Evolutionary conservation across 2,888 invertebrate genomes (phyloP), one percentile per base, ranked within the genome.

Genomic region (Bugula neritina): DNA sequence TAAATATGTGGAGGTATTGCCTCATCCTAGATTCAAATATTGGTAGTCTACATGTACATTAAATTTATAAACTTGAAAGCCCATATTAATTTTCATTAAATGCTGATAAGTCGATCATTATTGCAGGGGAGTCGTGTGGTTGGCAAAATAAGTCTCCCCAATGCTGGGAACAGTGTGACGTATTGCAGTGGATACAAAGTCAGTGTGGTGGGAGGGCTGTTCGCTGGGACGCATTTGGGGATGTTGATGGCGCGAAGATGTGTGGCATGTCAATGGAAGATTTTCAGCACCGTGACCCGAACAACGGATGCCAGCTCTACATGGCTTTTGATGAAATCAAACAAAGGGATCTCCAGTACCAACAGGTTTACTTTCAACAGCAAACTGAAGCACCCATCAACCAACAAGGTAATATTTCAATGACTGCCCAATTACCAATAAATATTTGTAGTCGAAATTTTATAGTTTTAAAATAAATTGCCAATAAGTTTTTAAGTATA

Each of bases 241-340:
- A 75, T 1, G 73, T 80, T 5, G 73, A 76, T 0, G 79, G 80
- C 5, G 72, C 75, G 13, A 74, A 77, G 43, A 73, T 80, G 17
- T 78, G 78, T 71, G 73, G 74, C 69, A 78, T 80, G 78, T 72
- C 72, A 1, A 72, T 73, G 52, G 76, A 76, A 13, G 78, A 78
- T 5, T 78, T 79, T 35, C 43, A 72, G 54, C 54, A 72, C 25
- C 71, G 76, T 3, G 80, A 79, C 27, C 76, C 75, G 1, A 72
- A 74, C 54, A 79, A 76, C 52, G 80, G 80, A n/a, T 72, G 73
- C 5, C 73, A 73, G 35, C 75, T 80, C 55, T 76, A 77, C 72
- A 75, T 75, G 27, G 35, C 77, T 29, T 78, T 79, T 63, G 74
- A 76, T 72, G 3, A 25, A 23, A 17, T 55, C 23, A 3, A 23